A percentile compares a stretch with the other conserved stretches of the same genome.
These are phyloP conservation scores for Poecile montanus DNA, from an alignment of 2,797 vertebrate genomes.

Conservation along the genomic window DNA sequence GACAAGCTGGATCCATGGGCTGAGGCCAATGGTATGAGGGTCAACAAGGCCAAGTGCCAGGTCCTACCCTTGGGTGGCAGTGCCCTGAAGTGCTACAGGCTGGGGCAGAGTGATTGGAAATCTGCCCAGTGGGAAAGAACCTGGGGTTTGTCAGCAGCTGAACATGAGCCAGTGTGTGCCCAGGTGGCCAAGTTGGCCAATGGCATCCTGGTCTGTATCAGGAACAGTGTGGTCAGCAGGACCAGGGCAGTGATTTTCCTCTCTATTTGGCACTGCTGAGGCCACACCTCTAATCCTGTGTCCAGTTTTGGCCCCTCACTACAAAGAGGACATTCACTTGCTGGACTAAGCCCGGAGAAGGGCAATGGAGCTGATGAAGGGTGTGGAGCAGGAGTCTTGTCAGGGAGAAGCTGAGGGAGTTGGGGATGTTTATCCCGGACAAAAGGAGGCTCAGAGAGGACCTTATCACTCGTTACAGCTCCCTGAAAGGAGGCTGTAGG, in stretches of 20 bases:
- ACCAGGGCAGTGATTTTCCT: rapidly evolving
- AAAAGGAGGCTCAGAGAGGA: not conserved
- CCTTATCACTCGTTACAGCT: not conserved
- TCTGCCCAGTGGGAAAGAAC: rapidly evolving
- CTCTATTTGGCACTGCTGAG: not conserved
- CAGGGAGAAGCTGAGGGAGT: not conserved
- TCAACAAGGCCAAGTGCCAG: not conserved
- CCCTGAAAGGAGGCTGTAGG: not conserved
- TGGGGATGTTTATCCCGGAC: not conserved
- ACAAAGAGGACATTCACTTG: not conserved
- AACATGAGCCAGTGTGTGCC: not conserved
- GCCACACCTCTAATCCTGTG: rapidly evolving
- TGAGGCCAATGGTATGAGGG: not conserved
- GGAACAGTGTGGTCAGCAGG: not conserved
- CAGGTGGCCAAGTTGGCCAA: not conserved
- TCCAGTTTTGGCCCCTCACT: not conserved
- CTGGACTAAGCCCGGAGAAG: not conserved
- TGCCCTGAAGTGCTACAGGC: rapidly evolving
- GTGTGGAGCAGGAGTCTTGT: not conserved
- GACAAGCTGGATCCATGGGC: rapidly evolving
- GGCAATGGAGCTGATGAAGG: not conserved
- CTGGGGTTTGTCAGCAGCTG: not conserved
- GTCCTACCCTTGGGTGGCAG: no score
- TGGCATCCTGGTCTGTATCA: not conserved
- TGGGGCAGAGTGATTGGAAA: not conserved